phyloP scores from a whole-genome alignment of 2,888 invertebrate genomes.

The Unio delphinus region DNA sequence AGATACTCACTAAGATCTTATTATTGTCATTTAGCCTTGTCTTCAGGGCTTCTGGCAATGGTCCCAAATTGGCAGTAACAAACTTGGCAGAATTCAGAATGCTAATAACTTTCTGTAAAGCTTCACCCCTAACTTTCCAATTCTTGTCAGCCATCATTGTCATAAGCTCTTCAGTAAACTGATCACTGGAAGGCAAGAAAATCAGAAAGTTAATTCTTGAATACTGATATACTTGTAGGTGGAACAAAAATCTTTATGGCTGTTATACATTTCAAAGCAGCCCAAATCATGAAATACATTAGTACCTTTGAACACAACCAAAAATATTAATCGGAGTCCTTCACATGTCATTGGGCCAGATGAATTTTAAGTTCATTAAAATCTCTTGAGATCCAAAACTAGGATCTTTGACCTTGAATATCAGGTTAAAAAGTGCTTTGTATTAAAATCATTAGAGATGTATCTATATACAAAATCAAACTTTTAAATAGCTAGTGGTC shows the following conservation, averaged over 20 bases:
- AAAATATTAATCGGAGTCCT: too few relatives aligned
- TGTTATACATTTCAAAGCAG: not conserved
- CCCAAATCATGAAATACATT: not conserved
- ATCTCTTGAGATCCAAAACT: too few relatives aligned
- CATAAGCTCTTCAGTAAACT: constrained; percentile 86
- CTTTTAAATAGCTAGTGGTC: too few relatives aligned
- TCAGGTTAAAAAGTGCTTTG: too few relatives aligned
- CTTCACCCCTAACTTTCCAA: constrained; percentile 91
- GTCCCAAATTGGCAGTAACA: constrained; percentile 87
- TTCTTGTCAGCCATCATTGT: constrained; percentile 76
- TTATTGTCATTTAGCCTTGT: constrained; percentile 90
- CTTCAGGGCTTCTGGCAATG: constrained; percentile 85
- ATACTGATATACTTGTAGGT: not conserved
- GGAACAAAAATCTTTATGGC: not conserved
- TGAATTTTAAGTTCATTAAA: too few relatives aligned
- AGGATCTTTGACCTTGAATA: too few relatives aligned
- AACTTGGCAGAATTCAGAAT: constrained; percentile 84
- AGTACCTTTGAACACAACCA: not conserved
- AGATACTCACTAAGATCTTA: constrained; percentile 80
- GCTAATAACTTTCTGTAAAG: constrained; percentile 80
- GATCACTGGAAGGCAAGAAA: constrained; percentile 73
- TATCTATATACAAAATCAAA: too few relatives aligned
- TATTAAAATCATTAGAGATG: too few relatives aligned
- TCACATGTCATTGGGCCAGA: too few relatives aligned
- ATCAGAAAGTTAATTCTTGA: not conserved